Evolutionary conservation across 53 echinoderm and acorn worm genomes (phyloP).

Genomic region (Arbacia lixula): DNA sequence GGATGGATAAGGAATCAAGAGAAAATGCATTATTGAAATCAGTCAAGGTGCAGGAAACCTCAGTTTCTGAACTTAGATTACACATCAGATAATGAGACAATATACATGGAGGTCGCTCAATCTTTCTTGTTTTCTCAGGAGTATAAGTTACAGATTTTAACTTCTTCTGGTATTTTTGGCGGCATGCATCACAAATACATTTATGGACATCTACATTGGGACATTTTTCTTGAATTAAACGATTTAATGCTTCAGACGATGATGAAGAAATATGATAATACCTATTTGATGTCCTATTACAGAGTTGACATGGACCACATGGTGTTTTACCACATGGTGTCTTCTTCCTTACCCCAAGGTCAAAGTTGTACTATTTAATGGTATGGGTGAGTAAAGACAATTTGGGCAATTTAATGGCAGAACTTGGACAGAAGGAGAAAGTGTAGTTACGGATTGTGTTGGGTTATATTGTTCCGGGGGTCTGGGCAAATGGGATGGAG

Average conservation of each 20-base stretch:
- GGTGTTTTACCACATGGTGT: background rate
- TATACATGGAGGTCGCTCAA: background rate
- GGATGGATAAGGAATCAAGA: background rate
- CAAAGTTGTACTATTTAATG: too few species aligned
- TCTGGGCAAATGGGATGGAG: too few species aligned
- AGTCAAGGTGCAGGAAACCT: background rate
- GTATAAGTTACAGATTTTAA: too few species aligned
- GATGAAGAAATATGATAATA: conserved; percentile 20
- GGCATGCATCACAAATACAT: too few species aligned
- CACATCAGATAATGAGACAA: conserved; percentile 18
- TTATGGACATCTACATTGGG: conserved; percentile 8
- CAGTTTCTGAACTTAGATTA: background rate
- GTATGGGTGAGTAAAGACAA: too few species aligned
- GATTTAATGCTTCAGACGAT: background rate
- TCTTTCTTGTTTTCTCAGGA: too few species aligned
- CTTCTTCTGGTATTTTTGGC: too few species aligned
- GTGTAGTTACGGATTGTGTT: too few species aligned
- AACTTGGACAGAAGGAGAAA: too few species aligned
- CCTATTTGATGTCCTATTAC: background rate
- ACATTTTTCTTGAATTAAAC: conserved; percentile 9
- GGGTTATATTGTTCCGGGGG: too few species aligned
- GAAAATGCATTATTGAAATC: conserved; percentile 32
- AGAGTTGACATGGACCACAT: conserved; percentile 29
- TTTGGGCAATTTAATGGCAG: too few species aligned
- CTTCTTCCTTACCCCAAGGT: conserved; percentile 34